Evolutionary conservation across 2,113 vertebrate species (phyloP).

Genomic region (Podarcis cretensis): DNA sequence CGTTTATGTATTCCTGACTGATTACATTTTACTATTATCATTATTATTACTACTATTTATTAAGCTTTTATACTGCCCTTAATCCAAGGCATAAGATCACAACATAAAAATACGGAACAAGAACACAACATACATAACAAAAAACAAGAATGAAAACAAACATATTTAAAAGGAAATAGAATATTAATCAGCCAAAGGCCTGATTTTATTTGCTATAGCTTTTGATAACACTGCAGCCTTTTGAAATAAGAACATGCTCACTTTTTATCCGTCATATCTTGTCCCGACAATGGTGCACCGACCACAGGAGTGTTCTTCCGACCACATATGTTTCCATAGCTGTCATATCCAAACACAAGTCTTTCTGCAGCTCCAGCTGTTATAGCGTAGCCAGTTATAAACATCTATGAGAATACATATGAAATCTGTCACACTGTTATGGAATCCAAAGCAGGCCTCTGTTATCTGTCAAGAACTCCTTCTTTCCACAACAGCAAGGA

Average conservation of each 20-base stretch:
- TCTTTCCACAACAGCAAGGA: background rate
- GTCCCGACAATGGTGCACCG: conserved; percentile 81
- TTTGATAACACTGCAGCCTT: background rate
- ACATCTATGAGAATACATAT: conserved; percentile 69
- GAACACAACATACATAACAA: too few species aligned
- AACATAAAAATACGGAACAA: too few species aligned
- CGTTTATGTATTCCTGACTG: background rate
- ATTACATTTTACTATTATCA: background rate
- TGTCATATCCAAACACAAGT: conserved; percentile 83
- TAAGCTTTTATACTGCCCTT: too few species aligned
- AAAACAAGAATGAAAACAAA: too few species aligned
- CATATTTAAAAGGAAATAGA: too few species aligned
- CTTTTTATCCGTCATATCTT: conserved; percentile 82
- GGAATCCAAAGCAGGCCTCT: background rate
- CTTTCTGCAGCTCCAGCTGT: conserved; percentile 77
- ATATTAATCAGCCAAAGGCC: background rate
- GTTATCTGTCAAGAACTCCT: background rate
- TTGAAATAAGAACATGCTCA: conserved; percentile 61
- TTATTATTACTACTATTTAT: too few species aligned
- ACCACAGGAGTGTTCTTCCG: conserved; percentile 76
- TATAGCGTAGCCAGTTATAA: conserved; percentile 79
- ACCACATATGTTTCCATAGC: conserved; percentile 83
- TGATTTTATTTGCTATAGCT: background rate
- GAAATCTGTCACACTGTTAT: background rate
- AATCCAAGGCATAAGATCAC: too few species aligned